Conservation (phyloP, 2,888 invertebrate genomes). For the Periphyllus acericola region DNA sequence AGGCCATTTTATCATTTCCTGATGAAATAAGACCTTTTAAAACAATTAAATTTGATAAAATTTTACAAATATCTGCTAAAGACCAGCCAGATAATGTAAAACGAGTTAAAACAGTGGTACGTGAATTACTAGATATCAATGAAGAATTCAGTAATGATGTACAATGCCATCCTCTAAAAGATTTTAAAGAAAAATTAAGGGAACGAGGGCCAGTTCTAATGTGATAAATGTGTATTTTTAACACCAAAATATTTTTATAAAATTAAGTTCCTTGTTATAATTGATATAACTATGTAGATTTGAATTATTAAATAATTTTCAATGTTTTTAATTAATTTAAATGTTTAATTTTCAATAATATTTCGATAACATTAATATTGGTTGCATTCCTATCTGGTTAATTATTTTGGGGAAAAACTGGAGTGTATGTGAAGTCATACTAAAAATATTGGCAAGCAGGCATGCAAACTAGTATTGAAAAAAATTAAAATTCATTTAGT, state of each 20-base stretch:
- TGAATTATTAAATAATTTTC: too few relatives aligned
- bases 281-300: too few relatives aligned
- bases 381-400: background rate
- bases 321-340: too few relatives aligned
- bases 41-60: slow-evolving; percentile 78
- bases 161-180: slow-evolving; percentile 22
- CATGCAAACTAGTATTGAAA: too few relatives aligned
- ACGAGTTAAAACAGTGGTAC: slow-evolving; percentile 74
- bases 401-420: background rate
- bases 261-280: slow-evolving; percentile 4
- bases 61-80: slow-evolving; percentile 81
- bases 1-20: slow-evolving; percentile 71
- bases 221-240: slow-evolving; percentile 18
- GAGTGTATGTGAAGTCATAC: too few relatives aligned
- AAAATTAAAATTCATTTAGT: too few relatives aligned
- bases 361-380: background rate
- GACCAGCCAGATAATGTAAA: slow-evolving; percentile 69
- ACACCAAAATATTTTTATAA: background rate
- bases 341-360: too few relatives aligned
- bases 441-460: too few relatives aligned
- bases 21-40: slow-evolving; percentile 76
- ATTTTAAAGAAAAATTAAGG: slow-evolving; percentile 33
- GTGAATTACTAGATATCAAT: slow-evolving; percentile 75
- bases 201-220: slow-evolving; percentile 46
- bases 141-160: slow-evolving; percentile 68